These are phyloP conservation scores for Monoplex corrugatus DNA, from an alignment of 2,888 invertebrate genomes.

Conservation along the genomic window DNA sequence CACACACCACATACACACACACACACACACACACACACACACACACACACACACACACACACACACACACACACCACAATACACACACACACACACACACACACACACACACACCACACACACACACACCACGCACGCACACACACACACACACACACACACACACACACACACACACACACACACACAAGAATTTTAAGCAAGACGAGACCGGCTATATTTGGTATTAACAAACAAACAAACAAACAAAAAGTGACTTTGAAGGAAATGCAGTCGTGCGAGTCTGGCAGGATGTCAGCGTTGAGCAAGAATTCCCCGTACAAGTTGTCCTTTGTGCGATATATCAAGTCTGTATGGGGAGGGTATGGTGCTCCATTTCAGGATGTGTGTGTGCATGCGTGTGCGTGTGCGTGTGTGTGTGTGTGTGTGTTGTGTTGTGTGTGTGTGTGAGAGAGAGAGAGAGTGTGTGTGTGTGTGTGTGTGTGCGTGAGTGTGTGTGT, in stretches of 20 bases:
- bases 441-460: not conserved
- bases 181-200: not conserved
- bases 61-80: not conserved
- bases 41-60: not conserved
- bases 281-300: too few species aligned
- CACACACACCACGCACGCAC: not conserved
- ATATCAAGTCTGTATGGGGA: too few species aligned
- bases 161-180: constrained; percentile 3
- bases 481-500: not conserved
- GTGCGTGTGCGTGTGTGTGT: constrained; percentile 1
- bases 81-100: not conserved
- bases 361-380: too few species aligned
- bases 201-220: too few species aligned
- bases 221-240: too few species aligned
- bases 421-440: not conserved
- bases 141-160: constrained; percentile 14
- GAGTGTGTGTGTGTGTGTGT: not conserved
- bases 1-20: too few species aligned
- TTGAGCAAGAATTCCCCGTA: too few species aligned
- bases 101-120: not conserved
- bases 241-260: too few species aligned
- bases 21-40: not conserved
- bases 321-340: too few species aligned
- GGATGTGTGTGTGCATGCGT: not conserved
- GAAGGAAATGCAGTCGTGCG: too few species aligned